These are phyloP conservation scores for Diploptera punctata DNA, from an alignment of 2,888 invertebrate species.

Conservation along the genomic window DNA sequence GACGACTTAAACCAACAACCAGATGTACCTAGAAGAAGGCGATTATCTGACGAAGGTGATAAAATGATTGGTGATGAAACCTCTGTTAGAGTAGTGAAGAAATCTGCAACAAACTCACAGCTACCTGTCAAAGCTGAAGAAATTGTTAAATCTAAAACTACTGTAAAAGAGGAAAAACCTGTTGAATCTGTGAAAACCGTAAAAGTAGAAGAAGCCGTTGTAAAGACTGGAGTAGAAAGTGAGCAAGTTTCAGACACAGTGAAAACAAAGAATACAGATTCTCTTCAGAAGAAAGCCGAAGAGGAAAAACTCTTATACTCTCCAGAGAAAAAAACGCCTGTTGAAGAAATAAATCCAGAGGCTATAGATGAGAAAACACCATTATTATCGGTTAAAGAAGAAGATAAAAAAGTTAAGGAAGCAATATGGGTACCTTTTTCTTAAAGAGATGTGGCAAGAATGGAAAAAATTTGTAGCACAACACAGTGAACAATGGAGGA, in stretches of 20 bases:
- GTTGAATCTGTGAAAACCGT: no score
- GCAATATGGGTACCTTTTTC: constrained; percentile 37
- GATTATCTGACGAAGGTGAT: neutral
- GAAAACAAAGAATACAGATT: constrained; percentile 1
- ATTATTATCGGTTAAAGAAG: constrained; percentile 33
- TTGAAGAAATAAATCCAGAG: constrained; percentile 39
- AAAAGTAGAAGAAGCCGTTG: constrained; percentile 10
- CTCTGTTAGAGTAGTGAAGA: no score
- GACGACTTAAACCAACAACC: neutral
- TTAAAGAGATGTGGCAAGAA: constrained; percentile 42
- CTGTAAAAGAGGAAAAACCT: neutral
- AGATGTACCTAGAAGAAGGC: neutral
- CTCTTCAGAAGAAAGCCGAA: neutral
- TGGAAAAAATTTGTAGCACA: constrained; percentile 55
- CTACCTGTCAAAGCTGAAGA: no score
- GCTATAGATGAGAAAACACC: constrained; percentile 46
- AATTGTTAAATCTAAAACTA: no score
- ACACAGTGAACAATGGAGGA: constrained; percentile 62
- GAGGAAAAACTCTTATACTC: constrained; percentile 48
- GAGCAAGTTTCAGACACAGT: neutral
- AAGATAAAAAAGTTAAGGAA: constrained; percentile 41
- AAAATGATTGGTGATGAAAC: no score
- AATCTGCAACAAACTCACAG: no score
- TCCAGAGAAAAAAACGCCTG: no score
- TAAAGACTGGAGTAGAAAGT: constrained; percentile 1